Evolutionary conservation across 1,140 invertebrate genomes (phyloP).

Genomic region (Drosophila prosaltans): DNA sequence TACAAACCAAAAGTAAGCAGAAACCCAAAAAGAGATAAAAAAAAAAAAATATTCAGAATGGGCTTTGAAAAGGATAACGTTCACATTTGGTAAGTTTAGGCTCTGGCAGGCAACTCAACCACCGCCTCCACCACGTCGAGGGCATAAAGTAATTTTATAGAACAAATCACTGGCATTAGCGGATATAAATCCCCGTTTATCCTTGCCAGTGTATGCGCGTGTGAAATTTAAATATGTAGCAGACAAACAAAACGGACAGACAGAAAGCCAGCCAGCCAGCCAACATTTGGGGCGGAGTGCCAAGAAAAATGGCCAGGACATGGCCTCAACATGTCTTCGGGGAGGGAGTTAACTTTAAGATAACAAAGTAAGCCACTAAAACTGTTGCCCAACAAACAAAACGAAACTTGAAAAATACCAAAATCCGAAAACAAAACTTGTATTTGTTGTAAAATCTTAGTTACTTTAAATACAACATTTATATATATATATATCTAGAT

Average conservation of each 20-base stretch:
- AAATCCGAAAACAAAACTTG: too few species aligned
- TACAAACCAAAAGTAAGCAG: neutral
- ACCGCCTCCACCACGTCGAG: conserved; percentile 60
- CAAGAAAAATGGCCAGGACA: conserved; percentile 59
- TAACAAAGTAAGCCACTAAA: neutral
- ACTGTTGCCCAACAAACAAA: conserved; percentile 3
- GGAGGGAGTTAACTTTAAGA: conserved; percentile 31
- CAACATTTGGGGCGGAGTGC: conserved; percentile 17
- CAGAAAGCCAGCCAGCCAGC: conserved; percentile 7
- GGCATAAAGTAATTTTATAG: conserved; percentile 82
- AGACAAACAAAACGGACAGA: conserved; percentile 19
- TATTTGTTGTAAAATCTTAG: too few species aligned
- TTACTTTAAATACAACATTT: too few species aligned
- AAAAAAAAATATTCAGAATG: conserved; percentile 1
- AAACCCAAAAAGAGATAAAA: conserved; percentile 9
- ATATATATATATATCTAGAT: too few species aligned
- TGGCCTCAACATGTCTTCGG: conserved; percentile 37
- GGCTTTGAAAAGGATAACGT: conserved; percentile 61
- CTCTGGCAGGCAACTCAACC: conserved; percentile 51
- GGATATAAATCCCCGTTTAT: conserved; percentile 78
- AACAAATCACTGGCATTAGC: conserved; percentile 81
- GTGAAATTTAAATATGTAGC: conserved; percentile 76
- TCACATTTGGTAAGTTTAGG: conserved; percentile 58
- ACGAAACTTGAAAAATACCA: neutral
- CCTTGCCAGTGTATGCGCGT: conserved; percentile 76